Conservation (phyloP, 2,888 invertebrate species). For the Tinea semifulvella region DNA sequence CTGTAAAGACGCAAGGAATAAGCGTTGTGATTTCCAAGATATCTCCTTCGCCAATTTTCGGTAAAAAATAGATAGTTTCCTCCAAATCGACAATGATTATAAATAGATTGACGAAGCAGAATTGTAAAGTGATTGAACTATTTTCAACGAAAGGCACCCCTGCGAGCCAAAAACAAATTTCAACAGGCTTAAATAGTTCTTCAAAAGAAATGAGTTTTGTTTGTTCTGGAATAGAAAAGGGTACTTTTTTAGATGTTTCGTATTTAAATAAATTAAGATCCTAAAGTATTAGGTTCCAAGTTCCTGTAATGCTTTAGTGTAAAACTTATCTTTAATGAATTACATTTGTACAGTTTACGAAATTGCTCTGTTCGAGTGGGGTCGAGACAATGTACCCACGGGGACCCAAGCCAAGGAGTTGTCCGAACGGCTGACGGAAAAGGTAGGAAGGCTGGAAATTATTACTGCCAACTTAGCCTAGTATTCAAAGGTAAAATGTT, state of each 20-base stretch:
- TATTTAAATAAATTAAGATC: background rate
- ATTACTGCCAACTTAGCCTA: too few species aligned
- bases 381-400: too few species aligned
- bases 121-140: background rate
- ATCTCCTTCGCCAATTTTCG: slow-evolving; percentile 11
- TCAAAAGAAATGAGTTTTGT: slow-evolving; percentile 6
- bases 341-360: too few species aligned
- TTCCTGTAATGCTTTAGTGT: too few species aligned
- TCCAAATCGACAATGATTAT: slow-evolving; percentile 9
- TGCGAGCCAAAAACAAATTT: slow-evolving; percentile 8
- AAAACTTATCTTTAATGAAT: too few species aligned
- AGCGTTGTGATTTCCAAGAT: slow-evolving; percentile 14
- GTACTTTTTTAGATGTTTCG: background rate
- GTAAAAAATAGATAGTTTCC: slow-evolving; percentile 11
- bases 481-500: too few species aligned
- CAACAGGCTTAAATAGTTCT: slow-evolving; percentile 13
- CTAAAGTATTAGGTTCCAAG: slow-evolving; percentile 48
- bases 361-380: too few species aligned
- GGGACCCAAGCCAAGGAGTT: too few species aligned
- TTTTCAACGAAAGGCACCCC: slow-evolving; percentile 14
- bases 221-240: slow-evolving; percentile 4
- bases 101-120: background rate
- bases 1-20: slow-evolving; percentile 11
- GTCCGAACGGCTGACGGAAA: too few species aligned
- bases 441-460: too few species aligned